A percentile compares a stretch with the other conserved stretches of the same genome.
These are phyloP conservation scores for Hydrozoanthus gracilis DNA, from an alignment of 92 coral and sea anemone genomes.

Conservation along the genomic window DNA sequence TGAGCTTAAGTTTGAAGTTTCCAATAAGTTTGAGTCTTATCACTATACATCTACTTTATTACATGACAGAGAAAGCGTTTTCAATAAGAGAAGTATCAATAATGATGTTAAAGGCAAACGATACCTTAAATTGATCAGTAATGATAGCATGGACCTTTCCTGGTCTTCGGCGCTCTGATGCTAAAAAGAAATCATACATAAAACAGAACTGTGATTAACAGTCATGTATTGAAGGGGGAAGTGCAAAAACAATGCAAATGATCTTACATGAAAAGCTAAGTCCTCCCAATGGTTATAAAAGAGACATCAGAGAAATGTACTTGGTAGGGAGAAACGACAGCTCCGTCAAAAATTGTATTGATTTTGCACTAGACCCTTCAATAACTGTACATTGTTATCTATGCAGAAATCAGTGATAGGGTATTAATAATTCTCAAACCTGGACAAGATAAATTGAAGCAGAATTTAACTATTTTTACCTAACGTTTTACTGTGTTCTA, in stretches of 20 bases:
- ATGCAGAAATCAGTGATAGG: not conserved
- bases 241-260: no score
- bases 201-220: not conserved
- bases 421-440: not conserved
- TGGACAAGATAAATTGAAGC: not conserved
- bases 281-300: not conserved
- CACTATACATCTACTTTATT: not conserved
- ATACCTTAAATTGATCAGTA: not conserved
- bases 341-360: no score
- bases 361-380: no score
- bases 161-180: conserved; percentile 20
- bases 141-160: not conserved
- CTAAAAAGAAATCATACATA: not conserved
- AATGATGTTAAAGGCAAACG: not conserved
- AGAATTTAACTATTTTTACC: not conserved
- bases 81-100: not conserved
- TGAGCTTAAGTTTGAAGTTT: not conserved
- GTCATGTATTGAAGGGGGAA: not conserved
- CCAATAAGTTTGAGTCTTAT: not conserved
- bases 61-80: not conserved
- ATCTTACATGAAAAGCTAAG: no score
- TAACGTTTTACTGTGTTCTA: not conserved
- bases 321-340: no score
- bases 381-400: no score
- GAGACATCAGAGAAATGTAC: no score